A percentile compares a stretch with the other conserved stretches of the same genome.
Conservation (phyloP, 2,113 vertebrate genomes). For the Megaptera novaeangliae region DNA sequence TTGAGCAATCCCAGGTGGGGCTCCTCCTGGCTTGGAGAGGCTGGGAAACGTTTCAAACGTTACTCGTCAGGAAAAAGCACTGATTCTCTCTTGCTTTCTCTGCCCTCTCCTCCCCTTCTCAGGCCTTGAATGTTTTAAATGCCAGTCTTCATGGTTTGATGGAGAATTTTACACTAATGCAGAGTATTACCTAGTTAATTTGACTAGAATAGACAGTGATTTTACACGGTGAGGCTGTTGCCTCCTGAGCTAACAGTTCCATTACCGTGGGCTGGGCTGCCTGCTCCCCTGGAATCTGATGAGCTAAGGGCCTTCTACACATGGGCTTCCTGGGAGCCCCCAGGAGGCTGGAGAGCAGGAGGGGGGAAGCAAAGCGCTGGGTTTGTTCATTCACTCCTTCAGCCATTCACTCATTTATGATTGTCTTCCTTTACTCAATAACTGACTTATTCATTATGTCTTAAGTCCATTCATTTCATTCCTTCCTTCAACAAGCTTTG, state of each 20-base stretch:
- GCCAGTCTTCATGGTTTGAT: conserved; percentile 81
- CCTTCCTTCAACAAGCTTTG: neutral
- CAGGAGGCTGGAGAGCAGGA: neutral
- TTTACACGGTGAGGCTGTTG: conserved; percentile 77
- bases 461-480: neutral
- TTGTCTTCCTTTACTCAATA: neutral
- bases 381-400: neutral
- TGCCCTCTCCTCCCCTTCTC: neutral
- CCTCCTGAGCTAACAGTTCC: conserved; percentile 76
- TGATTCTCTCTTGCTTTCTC: neutral
- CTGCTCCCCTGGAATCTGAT: neutral
- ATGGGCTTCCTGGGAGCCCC: conserved; percentile 15
- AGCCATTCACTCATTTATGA: neutral
- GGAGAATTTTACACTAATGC: conserved; percentile 84
- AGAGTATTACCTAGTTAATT: conserved; percentile 83
- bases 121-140: conserved; percentile 75
- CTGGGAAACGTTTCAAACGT: neutral
- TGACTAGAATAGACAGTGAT: conserved; percentile 81
- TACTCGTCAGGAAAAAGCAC: neutral
- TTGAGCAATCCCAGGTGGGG: neutral
- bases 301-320: neutral
- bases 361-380: neutral
- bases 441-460: neutral
- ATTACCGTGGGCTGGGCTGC: conserved; percentile 9
- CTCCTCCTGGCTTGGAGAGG: neutral